A percentile compares a stretch with the other conserved stretches of the same genome.
phyloP scores from a whole-genome alignment of 2,888 invertebrate species.

The Frankliniella intonsa region DNA sequence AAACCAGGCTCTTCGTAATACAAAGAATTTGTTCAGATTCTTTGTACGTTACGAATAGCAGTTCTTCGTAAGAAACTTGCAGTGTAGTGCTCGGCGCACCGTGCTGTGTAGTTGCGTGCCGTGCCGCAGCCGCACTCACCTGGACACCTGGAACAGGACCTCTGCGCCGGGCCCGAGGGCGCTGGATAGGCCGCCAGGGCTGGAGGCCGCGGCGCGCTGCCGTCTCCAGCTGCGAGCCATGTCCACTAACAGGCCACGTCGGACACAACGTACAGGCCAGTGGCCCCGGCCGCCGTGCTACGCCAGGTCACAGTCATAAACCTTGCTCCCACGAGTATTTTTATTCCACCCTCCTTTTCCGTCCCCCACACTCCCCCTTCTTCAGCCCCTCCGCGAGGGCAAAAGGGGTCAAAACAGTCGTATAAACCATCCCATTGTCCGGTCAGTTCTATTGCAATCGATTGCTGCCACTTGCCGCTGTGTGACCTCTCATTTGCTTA shows the following conservation, averaged over 20 bases:
- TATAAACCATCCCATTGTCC: slow-evolving; percentile 6
- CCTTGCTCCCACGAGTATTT: not conserved
- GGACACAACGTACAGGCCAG: not conserved
- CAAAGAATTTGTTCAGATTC: no score
- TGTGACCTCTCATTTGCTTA: no score
- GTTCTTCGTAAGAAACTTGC: no score
- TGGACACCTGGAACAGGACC: not conserved
- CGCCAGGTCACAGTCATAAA: not conserved
- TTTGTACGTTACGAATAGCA: no score
- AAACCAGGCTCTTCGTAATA: no score
- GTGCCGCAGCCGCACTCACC: no score
- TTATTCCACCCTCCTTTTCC: not conserved
- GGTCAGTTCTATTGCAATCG: not conserved
- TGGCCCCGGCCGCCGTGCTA: not conserved
- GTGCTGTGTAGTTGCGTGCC: no score
- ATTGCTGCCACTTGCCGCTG: not conserved
- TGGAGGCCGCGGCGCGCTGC: no score
- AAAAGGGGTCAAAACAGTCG: slow-evolving; percentile 13
- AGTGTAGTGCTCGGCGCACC: not conserved
- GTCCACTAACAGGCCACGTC: not conserved
- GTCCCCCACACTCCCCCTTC: no score
- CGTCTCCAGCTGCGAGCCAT: not conserved
- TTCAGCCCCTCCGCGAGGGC: not conserved
- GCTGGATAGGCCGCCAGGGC: not conserved
- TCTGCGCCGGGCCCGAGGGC: not conserved